These are phyloP conservation scores for Dicycla oo DNA, from an alignment of 2,888 invertebrate genomes.

Conservation along the genomic window DNA sequence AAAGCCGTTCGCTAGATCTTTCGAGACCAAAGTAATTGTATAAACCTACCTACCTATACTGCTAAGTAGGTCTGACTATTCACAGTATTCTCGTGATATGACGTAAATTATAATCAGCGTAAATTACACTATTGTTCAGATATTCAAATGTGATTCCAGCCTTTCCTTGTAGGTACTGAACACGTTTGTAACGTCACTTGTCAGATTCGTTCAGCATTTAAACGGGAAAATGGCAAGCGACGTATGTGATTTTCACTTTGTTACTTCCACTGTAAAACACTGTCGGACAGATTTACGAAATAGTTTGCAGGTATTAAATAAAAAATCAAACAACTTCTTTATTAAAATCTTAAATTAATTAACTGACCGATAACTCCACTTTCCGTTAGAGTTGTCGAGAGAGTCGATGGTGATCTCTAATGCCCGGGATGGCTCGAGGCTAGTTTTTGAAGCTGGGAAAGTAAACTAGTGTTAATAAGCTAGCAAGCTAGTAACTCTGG, in stretches of 20 bases:
- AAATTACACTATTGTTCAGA: constrained; percentile 39
- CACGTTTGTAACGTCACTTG: constrained; percentile 2
- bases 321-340: too few species aligned
- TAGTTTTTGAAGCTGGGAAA: too few species aligned
- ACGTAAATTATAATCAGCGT: constrained; percentile 3
- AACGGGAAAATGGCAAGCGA: constrained; percentile 1
- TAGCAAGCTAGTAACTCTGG: too few species aligned
- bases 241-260: background rate
- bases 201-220: constrained; percentile 1
- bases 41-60: background rate
- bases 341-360: too few species aligned
- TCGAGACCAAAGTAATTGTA: background rate
- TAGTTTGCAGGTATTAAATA: background rate
- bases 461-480: too few species aligned
- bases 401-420: too few species aligned
- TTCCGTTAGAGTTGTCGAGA: too few species aligned
- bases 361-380: too few species aligned
- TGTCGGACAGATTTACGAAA: background rate
- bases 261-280: background rate
- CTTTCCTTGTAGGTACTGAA: constrained; percentile 12
- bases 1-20: background rate
- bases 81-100: background rate
- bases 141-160: constrained; percentile 40
- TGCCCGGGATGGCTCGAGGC: too few species aligned
- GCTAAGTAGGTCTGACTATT: background rate